Base-by-base conservation (phyloP, 2,113 vertebrate species). In the Sylvia atricapilla region DNA sequence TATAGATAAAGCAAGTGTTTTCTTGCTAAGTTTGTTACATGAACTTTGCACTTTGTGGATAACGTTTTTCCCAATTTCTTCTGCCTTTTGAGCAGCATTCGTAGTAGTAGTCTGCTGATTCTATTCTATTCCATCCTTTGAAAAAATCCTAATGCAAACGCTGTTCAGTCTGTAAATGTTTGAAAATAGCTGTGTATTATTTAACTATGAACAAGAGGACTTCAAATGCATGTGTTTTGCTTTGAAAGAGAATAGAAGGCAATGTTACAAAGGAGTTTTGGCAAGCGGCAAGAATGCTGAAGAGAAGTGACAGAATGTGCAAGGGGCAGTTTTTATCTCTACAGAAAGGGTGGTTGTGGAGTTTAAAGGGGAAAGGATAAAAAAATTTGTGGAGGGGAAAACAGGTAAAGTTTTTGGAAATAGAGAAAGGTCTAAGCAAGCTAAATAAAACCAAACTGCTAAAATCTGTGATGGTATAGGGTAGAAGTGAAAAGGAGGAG, bases 201-300 rank as follows among this genome's bases (percentile, higher is more conserved):
- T 93, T 88, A 86, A 80, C 75, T n/a, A 15, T 53, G 66, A 87
- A 50, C 72, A 76, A 53, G 50, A 84, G 27, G 3, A 5, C 68
- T 87, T 95, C 79, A 86, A 47, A 70, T 94, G 52, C 24, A 43
- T 39, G 24, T 87, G 23, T 77, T 94, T 84, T 88, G 67, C 75
- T 92, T 84, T 96, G 85, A 81, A 89, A 73, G 70, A 64, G 41
- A 94, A 52, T 59, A 47, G 76, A 89, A 96, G 60, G 64, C 15
- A 0, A 2, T 27, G 59, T 77, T 86, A 83, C 28, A 90, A 79
- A 87, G 1, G 13, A 59, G 35, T 90, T 90, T 75, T 92, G 83
- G 69, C 58, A 70, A 83, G 70, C 0, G 0, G 74, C 52, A 88
- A 53, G 49, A 90, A 81, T 55, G 43, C 47, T 58, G 80, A 90